Percentiles rank a stretch among this genome's conserved stretches.
Evolutionary conservation across 2,797 vertebrate species (phyloP).

Genomic region (Acanthiza pusilla): DNA sequence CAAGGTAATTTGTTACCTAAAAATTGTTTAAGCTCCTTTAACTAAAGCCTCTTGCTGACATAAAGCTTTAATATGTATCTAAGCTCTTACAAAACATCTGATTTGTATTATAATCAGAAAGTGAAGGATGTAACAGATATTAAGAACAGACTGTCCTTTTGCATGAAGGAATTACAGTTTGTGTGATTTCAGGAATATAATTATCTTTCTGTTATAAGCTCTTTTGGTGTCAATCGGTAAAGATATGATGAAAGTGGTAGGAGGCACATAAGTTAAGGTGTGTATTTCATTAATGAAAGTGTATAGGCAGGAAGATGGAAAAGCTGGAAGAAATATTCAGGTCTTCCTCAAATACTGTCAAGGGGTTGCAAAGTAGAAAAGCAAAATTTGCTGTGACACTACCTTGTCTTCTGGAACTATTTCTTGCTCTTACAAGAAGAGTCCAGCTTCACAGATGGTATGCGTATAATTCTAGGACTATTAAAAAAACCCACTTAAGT

Average conservation of each 20-base stretch:
- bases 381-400: not conserved
- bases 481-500: accelerated
- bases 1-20: not conserved
- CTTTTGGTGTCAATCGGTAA: not conserved
- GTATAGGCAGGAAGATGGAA: not conserved
- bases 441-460: not conserved
- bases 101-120: not conserved
- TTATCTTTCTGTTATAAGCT: not conserved
- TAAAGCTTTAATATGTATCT: not conserved
- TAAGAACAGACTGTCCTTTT: not conserved
- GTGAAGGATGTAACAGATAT: not conserved
- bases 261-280: not conserved
- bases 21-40: not conserved
- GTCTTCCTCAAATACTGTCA: not conserved
- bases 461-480: not conserved
- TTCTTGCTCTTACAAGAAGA: not conserved
- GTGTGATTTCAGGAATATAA: not conserved
- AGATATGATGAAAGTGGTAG: not conserved
- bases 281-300: not conserved
- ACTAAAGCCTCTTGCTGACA: not conserved
- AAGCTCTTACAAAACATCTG: not conserved
- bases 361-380: not conserved
- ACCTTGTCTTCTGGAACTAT: not conserved
- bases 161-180: not conserved
- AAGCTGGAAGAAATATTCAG: not conserved